Base-by-base conservation (phyloP, 35 echinoderm and acorn worm species). In the Heliocidaris erythrogramma region DNA sequence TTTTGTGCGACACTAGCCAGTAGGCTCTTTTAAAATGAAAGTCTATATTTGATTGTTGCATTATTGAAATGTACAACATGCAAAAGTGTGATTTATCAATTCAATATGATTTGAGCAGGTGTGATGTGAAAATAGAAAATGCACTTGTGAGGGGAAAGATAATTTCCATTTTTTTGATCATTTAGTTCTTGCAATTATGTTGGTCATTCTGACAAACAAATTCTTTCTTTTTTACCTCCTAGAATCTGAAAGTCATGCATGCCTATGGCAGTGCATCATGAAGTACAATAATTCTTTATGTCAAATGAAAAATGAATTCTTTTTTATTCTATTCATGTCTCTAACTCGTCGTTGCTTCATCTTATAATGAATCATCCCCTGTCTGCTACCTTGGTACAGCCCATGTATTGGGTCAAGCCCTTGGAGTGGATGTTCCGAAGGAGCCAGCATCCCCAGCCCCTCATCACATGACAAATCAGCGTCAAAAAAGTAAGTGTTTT, bases 371-470 rank as follows among this genome's bases (percentile, higher is more conserved):
- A 56, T 86, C 85, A 29, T 86, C n/a, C 2, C 7, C 13, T 86
- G 85, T 30, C 21, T 32, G 27, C 94, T 56, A 49, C 87, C 48
- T 85, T 49, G 65, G 65, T 85, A 92, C 94, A 95, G 94, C 88
- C 14, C 94, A 95, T 95, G 94, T 95, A 88, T 92, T 95, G 59
- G 94, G 94, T 48, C 94, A 95, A 91, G 94, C 94, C 30, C 86
- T 95, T 13, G 94, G 94, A 27, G 65, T 95, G 52, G 94, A 95
- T 11, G 53, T 95, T 29, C 91, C 91, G 0, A 92, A 92, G 91
- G 91, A 92, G 13, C 48, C 91, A 17, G 13, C 89, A 21, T 35
- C 89, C 21, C 48, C 91, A 50, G 11, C 87, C 31, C 49, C 91
- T 30, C 91, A 92, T 7, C 91, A 49, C 30, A 30, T 30, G 21